Conservation (phyloP, 2,888 invertebrate genomes). For the Microctonus hyperodae region DNA sequence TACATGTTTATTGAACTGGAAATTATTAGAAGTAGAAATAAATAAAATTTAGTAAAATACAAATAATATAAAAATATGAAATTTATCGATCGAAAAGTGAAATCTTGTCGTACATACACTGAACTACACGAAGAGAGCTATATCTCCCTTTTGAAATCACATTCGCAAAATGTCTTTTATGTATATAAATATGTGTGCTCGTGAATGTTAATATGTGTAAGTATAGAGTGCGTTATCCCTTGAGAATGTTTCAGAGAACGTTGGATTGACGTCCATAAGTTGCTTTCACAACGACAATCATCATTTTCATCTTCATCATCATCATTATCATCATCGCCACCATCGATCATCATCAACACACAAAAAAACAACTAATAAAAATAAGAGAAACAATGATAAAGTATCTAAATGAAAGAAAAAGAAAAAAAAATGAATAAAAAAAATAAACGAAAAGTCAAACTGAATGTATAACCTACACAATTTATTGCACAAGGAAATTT, state of each 20-base stretch:
- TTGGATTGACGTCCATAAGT: conserved; percentile 8
- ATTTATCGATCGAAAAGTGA: neutral
- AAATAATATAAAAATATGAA: neutral
- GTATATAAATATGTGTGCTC: neutral
- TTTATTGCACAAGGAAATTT: neutral
- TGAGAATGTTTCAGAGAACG: neutral
- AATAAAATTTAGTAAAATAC: too few species aligned
- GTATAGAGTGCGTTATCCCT: conserved; percentile 3
- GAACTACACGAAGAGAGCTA: neutral
- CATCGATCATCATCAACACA: neutral
- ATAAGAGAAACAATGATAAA: neutral
- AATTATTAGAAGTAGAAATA: too few species aligned
- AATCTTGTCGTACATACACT: neutral
- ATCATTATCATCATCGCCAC: neutral
- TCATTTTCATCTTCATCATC: neutral
- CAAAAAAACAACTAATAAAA: neutral
- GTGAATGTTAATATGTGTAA: neutral
- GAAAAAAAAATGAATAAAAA: conserved; percentile 5
- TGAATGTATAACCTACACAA: neutral
- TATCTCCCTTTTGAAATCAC: neutral
- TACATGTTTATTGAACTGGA: neutral
- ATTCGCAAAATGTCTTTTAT: neutral
- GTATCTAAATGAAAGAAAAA: conserved; percentile 25
- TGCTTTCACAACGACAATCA: neutral
- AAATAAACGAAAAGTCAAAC: neutral